Conservation (phyloP, 1,140 invertebrate genomes). For the Melipona quadrifasciata region DNA sequence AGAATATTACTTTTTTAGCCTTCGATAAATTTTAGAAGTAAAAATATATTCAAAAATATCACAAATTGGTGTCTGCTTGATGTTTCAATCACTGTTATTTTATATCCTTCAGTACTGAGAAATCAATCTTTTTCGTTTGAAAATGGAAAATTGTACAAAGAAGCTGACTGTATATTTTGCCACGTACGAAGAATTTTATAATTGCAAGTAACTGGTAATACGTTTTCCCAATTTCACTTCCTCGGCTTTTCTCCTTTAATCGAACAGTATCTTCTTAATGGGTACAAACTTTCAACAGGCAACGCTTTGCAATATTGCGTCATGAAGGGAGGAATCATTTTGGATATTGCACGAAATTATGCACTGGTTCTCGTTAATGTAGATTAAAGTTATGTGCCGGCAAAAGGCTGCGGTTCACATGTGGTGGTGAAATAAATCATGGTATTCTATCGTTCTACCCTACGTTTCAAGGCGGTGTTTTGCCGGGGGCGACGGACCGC, state of each 20-base stretch:
- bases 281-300: not conserved
- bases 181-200: not conserved
- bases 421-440: slow-evolving; percentile 28
- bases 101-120: not conserved
- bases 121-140: not conserved
- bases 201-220: not conserved
- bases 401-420: not conserved
- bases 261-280: not conserved
- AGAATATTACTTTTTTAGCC: not conserved
- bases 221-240: not conserved
- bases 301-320: not conserved
- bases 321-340: not conserved
- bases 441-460: slow-evolving; percentile 32
- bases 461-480: slow-evolving; percentile 20
- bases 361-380: slow-evolving; percentile 8
- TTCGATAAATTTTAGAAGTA: not conserved
- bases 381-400: slow-evolving; percentile 1
- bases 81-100: not conserved
- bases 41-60: not conserved
- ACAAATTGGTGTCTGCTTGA: not conserved
- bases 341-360: slow-evolving; percentile 5
- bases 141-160: not conserved
- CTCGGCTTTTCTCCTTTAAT: not conserved
- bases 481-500: slow-evolving; percentile 25
- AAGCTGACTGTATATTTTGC: too few relatives aligned